Base-by-base conservation (phyloP, 2,113 vertebrate species). In the Pimephales promelas region DNA sequence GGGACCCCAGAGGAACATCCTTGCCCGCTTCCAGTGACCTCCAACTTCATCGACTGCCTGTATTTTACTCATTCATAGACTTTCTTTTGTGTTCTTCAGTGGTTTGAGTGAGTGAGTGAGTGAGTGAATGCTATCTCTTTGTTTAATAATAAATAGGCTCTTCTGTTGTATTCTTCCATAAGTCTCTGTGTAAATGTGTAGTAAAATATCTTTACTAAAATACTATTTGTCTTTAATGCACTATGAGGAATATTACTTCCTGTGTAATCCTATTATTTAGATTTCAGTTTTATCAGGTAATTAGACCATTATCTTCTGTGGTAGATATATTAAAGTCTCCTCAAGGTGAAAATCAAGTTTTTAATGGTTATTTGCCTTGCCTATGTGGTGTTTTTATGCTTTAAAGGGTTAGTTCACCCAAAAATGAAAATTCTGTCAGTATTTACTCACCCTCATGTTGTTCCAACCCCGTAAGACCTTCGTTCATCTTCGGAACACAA, bases 1-100 rank as follows among this genome's bases (percentile, higher is more conserved):
- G 1, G 77, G 59, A 0, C 89, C 84, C 20, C 93, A 92, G 81
- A 89, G 96, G n/a, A 94, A 89, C 0, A 92, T 94, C 0, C 94
- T 94, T 77, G 90, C 94, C 0, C 90, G 96, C 2, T 96, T 95
- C 74, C 95, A 91, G 71, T 83, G 57, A 59, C 31, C 5, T 16
- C 11, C 20, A 66, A 5, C 36, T 6, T 47, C 43, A 47, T 62
- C 10, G 26, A 11, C n/a, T 20, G 18, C 9, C 20, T 72, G 24
- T 79, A 59, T 28, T 11, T 22, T 11, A 16, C 26, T 10, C 3
- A 36, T 72, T 47, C 16, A 13, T 26, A 45, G 5, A 2, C n/a
- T n/a, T 47, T 72, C 20, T 16, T 72, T 68, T 18, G 24, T 18
- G 7, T 47, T 8, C 70, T 73, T 13, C 7, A 14, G 18, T 40